phyloP scores from a whole-genome alignment of 2,797 vertebrate species.

The Micromesistius poutassou region DNA sequence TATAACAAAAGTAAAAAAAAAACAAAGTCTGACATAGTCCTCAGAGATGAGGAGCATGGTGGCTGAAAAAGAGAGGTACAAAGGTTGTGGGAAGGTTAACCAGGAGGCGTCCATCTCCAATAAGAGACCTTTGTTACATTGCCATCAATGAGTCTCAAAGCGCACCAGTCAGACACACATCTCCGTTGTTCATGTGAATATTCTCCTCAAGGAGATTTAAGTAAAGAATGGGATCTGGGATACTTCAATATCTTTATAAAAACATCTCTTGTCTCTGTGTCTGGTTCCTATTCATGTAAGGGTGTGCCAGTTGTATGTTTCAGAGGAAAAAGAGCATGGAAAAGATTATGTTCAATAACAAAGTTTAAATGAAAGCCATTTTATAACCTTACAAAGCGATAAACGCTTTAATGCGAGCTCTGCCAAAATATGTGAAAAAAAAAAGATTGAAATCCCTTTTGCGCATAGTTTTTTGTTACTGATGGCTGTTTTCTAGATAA shows the following conservation, averaged over 20 bases:
- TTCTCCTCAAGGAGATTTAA: constrained; percentile 5
- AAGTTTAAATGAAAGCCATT: no score
- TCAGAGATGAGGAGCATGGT: no score
- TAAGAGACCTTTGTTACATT: constrained; percentile 43
- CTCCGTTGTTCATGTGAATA: constrained; percentile 1
- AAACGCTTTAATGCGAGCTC: neutral
- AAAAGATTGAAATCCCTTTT: neutral
- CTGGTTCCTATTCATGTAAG: constrained; percentile 26
- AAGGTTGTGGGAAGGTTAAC: no score
- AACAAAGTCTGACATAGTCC: no score
- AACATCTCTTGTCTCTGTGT: constrained; percentile 27
- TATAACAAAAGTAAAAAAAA: no score
- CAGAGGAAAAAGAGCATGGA: neutral
- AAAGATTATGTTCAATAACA: neutral
- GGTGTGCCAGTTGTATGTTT: no score
- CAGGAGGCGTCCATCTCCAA: no score
- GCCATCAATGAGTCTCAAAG: constrained; percentile 27
- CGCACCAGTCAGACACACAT: constrained; percentile 32
- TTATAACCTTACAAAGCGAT: neutral
- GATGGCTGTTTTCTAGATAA: no score
- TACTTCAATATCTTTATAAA: constrained; percentile 22
- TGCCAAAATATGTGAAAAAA: neutral
- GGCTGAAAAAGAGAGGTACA: no score
- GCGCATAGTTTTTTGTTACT: neutral
- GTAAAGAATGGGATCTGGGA: constrained; percentile 25